Base-by-base conservation (phyloP, 2,797 vertebrate genomes). In the Choloepus didactylus region DNA sequence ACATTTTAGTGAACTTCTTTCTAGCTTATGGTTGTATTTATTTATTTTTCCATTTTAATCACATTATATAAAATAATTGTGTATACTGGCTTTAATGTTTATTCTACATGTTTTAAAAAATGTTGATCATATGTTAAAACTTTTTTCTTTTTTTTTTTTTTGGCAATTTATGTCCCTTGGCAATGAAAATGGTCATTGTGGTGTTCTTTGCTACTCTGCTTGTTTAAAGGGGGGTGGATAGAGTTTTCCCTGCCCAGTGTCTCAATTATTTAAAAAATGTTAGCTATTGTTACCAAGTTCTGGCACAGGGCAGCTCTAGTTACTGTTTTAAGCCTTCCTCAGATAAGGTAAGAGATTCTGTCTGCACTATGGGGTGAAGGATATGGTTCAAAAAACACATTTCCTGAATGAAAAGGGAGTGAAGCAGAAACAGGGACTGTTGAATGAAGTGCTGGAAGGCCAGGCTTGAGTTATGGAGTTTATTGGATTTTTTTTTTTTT, bases 281-380 rank as follows among this genome's bases (percentile, higher is more conserved):
- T n/a, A 94, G 80, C 87, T 54, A n/a, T 96, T 96, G 70, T 92
- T 93, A 89, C n/a, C 59, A 87, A 56, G 66, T 91, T 85, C 87
- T 85, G 91, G 86, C 89, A 84, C 64, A 83, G 64, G 54, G 31
- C 19, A 59, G 29, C 3, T 9, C 15, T 59, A 76, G 67, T 56
- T 94, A 31, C 72, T 94, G 81, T 88, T 96, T 83, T 83, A 92
- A 94, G 90, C 96, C 60, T n/a, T 76, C 29, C 25, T 44, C 76
- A 87, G 95, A 89, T 93, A 93, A 90, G 79, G 38, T 89, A 83
- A 87, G 76, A 72, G 54, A 73, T 69, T 90, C 41, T 75, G 69
- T 91, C 51, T 94, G 70, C 14, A 29, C 49, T 85, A 1, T 38
- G n/a, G 64, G 41, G 35, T 86, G 54, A 95, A 89, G 46, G 70